Evolutionary conservation across 2,888 invertebrate species (phyloP).

Genomic region (Amphipoea lucens): DNA sequence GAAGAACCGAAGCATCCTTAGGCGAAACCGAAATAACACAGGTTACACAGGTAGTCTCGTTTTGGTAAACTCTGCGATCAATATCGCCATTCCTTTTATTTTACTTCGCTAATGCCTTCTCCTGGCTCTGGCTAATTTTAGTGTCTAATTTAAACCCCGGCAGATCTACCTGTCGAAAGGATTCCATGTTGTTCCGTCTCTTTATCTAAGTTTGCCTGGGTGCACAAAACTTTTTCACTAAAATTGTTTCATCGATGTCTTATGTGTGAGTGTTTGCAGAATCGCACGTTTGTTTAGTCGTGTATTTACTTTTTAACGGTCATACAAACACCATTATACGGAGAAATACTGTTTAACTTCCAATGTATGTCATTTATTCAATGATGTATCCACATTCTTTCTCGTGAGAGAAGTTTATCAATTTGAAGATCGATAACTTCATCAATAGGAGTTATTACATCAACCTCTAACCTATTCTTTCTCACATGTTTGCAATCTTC

Average conservation of each 20-base stretch:
- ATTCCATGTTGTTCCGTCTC: neutral
- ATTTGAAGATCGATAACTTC: neutral
- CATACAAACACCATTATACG: neutral
- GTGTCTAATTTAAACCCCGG: conserved; percentile 11
- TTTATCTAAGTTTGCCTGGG: neutral
- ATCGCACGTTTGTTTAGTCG: neutral
- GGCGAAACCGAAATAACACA: conserved; percentile 44
- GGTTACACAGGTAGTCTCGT: conserved; percentile 55
- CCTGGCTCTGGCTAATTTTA: conserved; percentile 19
- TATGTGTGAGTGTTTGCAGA: neutral
- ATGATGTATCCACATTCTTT: neutral
- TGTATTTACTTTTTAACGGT: conserved; percentile 20
- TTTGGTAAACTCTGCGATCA: conserved; percentile 37
- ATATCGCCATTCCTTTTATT: conserved; percentile 51
- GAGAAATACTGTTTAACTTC: conserved; percentile 4
- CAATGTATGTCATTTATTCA: neutral
- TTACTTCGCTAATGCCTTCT: conserved; percentile 28
- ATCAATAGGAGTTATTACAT: neutral
- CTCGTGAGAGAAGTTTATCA: no score
- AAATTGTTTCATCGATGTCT: neutral
- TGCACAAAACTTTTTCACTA: neutral
- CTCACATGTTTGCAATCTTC: neutral
- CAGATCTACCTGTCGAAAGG: conserved; percentile 6
- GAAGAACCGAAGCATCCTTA: conserved; percentile 51
- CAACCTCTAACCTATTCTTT: neutral